These are phyloP conservation scores for Alcedo atthis DNA, from an alignment of 2,797 vertebrate species.

Conservation along the genomic window DNA sequence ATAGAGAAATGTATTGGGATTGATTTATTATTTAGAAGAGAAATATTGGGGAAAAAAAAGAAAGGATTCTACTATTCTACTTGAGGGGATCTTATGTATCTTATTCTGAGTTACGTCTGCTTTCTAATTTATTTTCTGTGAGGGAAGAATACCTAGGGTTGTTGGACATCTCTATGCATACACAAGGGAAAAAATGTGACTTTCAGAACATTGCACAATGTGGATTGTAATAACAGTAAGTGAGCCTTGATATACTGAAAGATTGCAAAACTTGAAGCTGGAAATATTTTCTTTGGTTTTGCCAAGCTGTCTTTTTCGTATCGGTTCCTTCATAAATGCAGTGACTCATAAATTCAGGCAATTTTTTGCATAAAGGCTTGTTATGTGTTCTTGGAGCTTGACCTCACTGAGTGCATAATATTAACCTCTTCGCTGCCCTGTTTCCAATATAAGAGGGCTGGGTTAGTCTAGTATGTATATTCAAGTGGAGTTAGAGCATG, in stretches of 20 bases:
- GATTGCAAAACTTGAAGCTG: conserved; percentile 55
- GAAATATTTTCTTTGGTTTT: conserved; percentile 50
- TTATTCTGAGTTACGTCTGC: conserved; percentile 40
- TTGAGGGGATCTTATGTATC: conserved; percentile 56
- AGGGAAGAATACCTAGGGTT: conserved; percentile 62
- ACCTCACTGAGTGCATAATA: conserved; percentile 11
- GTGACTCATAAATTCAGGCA: conserved; percentile 72
- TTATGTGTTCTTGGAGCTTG: conserved; percentile 66
- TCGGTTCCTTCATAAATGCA: conserved; percentile 62
- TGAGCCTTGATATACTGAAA: conserved; percentile 56
- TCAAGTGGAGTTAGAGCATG: neutral
- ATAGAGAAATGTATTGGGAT: conserved; percentile 9
- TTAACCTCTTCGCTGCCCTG: conserved; percentile 52
- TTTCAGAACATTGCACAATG: conserved; percentile 64
- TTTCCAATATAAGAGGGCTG: neutral
- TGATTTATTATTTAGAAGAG: conserved; percentile 70
- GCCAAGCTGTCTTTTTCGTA: conserved; percentile 62
- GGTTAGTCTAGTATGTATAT: neutral
- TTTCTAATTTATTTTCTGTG: conserved; percentile 67
- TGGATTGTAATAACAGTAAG: conserved; percentile 61
- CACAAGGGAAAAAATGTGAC: conserved; percentile 62
- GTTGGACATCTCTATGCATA: conserved; percentile 53
- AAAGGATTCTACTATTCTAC: conserved; percentile 53
- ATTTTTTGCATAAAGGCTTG: conserved; percentile 63
- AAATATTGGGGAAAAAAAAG: conserved; percentile 66